phyloP scores from a whole-genome alignment of 2,888 invertebrate species.

The Drosophila phalerata region DNA sequence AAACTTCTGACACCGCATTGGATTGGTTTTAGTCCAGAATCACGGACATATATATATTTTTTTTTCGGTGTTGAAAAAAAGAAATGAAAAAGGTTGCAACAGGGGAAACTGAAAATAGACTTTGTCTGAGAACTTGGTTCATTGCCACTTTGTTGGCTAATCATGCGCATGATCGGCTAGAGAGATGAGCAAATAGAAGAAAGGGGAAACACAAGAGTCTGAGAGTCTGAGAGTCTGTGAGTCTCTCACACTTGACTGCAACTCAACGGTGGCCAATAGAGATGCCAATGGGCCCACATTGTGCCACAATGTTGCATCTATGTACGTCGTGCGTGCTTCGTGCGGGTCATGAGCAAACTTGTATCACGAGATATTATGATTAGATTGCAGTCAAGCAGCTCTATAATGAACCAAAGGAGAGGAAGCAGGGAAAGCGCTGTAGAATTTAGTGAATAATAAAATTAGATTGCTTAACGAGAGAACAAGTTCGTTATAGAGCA shows the following conservation, averaged over 20 bases:
- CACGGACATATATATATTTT: too few species aligned
- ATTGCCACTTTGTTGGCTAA: slow-evolving; percentile 57
- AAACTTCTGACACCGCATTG: too few species aligned
- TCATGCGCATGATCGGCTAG: slow-evolving; percentile 68
- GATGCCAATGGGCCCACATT: slow-evolving; percentile 20
- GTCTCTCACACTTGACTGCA: slow-evolving; percentile 57
- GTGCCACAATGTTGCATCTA: slow-evolving; percentile 20
- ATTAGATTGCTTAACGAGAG: background rate
- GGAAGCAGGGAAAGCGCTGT: background rate
- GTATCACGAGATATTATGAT: slow-evolving; percentile 6
- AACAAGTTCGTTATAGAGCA: slow-evolving; percentile 4
- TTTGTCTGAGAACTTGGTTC: slow-evolving; percentile 35
- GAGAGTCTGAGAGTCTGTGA: slow-evolving; percentile 31
- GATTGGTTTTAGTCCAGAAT: too few species aligned
- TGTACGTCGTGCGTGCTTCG: background rate
- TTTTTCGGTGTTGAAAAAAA: background rate
- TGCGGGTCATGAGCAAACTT: slow-evolving; percentile 8
- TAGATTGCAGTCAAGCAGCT: slow-evolving; percentile 22
- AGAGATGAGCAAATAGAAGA: slow-evolving; percentile 22
- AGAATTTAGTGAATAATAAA: slow-evolving; percentile 9
- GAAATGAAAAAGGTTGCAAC: background rate
- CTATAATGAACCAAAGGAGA: slow-evolving; percentile 4
- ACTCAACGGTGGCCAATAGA: background rate
- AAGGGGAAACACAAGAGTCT: slow-evolving; percentile 24
- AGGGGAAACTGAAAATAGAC: background rate